Conservation (phyloP, 2,797 vertebrate species). For the Hipposideros larvatus region DNA sequence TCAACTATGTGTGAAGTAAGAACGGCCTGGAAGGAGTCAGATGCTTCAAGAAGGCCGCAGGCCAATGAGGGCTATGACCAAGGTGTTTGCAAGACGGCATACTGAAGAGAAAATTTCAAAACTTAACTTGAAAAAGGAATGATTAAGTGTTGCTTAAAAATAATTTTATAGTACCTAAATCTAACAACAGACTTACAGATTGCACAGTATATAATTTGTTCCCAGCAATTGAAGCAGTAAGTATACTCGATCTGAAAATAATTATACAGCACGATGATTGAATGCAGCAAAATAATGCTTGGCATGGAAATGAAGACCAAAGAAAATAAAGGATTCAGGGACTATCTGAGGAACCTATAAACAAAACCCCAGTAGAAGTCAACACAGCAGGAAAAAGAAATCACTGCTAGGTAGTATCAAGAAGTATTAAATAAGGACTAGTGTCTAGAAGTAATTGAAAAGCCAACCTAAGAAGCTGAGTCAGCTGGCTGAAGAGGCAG, state of each 20-base stretch:
- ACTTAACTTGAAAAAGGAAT: constrained; percentile 1
- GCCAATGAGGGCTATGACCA: not conserved
- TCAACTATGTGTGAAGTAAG: not conserved
- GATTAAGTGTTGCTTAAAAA: constrained; percentile 32
- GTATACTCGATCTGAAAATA: constrained; percentile 53
- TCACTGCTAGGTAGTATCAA: not conserved
- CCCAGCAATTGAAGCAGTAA: not conserved
- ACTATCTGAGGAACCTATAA: constrained; percentile 7
- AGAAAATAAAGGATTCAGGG: constrained; percentile 16
- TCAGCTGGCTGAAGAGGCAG: not conserved
- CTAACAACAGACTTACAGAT: not conserved
- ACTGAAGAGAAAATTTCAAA: not conserved
- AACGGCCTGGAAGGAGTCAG: not conserved
- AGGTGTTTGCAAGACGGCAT: not conserved
- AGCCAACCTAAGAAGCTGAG: not conserved
- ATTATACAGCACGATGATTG: constrained; percentile 12
- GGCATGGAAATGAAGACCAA: constrained; percentile 42
- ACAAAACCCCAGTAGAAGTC: constrained; percentile 6
- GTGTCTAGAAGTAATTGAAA: constrained; percentile 31
- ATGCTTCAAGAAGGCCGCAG: not conserved
- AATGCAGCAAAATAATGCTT: not conserved
- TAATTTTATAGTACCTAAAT: constrained; percentile 40
- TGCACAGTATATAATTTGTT: constrained; percentile 40
- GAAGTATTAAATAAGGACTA: constrained; percentile 4
- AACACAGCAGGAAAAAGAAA: not conserved